Evolutionary conservation across 1,140 invertebrate genomes (phyloP).

Genomic region (Dendrolimus punctatus): DNA sequence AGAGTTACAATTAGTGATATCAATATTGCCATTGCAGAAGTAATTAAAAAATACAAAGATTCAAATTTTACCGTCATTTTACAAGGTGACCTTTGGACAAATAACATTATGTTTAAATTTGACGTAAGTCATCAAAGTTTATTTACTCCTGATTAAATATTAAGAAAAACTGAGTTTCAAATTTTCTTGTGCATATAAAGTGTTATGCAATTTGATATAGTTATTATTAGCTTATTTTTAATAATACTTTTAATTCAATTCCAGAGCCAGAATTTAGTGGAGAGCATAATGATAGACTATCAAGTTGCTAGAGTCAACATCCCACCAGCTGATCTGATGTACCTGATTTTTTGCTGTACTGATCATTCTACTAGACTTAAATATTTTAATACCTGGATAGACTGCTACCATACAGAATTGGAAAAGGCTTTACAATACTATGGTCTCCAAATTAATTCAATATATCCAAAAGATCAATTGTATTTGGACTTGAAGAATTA

Average conservation of each 20-base stretch:
- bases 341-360: slow-evolving; percentile 21
- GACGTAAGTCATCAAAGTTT: slow-evolving; percentile 8
- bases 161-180: too few species aligned
- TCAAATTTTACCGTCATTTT: slow-evolving; percentile 19
- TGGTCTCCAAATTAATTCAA: slow-evolving; percentile 10
- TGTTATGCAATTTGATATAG: too few species aligned
- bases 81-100: slow-evolving; percentile 24
- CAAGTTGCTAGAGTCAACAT: slow-evolving; percentile 10
- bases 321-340: slow-evolving; percentile 15
- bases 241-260: slow-evolving; percentile 4
- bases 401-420: slow-evolving; percentile 16
- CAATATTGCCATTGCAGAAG: neutral
- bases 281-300: slow-evolving; percentile 24
- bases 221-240: too few species aligned
- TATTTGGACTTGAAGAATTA: slow-evolving; percentile 18
- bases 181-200: too few species aligned
- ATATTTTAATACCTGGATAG: slow-evolving; percentile 19
- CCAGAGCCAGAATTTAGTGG: slow-evolving; percentile 15
- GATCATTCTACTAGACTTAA: slow-evolving; percentile 12
- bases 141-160: too few species aligned
- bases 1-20: neutral
- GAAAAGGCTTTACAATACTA: slow-evolving; percentile 12
- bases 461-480: slow-evolving; percentile 20
- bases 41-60: slow-evolving; percentile 22
- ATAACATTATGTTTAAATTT: slow-evolving; percentile 22